phyloP scores from a whole-genome alignment of 2,888 invertebrate genomes.

The Helobdella robusta region DNA sequence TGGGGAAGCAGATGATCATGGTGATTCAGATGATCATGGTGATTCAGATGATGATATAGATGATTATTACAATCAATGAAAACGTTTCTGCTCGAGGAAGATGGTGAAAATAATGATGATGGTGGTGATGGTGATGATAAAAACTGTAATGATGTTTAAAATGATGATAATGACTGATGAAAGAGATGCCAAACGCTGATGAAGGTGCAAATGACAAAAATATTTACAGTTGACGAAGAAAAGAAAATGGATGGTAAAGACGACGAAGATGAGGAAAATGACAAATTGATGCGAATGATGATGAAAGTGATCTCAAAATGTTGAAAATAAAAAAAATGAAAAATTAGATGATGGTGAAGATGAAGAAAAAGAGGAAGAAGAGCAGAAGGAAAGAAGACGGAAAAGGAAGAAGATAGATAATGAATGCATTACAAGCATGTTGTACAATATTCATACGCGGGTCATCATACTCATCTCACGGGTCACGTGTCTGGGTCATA shows the following conservation, averaged over 20 bases:
- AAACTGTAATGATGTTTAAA: no score
- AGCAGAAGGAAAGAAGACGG: constrained; percentile 1
- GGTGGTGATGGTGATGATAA: no score
- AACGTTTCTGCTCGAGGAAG: no score
- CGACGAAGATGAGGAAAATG: constrained; percentile 10
- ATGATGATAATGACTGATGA: no score
- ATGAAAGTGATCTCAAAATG: no score
- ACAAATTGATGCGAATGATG: neutral
- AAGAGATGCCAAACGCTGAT: no score
- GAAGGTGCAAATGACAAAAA: no score
- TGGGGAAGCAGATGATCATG: no score
- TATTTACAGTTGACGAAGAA: constrained; percentile 4
- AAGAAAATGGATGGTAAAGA: neutral
- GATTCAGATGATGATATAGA: no score
- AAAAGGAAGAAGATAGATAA: constrained; percentile 5
- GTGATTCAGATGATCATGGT: no score
- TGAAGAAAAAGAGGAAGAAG: neutral
- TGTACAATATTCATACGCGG: constrained; percentile 2
- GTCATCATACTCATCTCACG: constrained; percentile 17
- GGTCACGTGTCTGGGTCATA: constrained; percentile 15
- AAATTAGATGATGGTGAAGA: neutral
- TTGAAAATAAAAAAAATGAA: constrained; percentile 8
- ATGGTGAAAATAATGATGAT: no score
- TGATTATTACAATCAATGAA: no score
- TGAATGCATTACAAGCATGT: constrained; percentile 3